Base-by-base conservation (phyloP, 2,888 invertebrate genomes). In the Trichopoda pennipes region DNA sequence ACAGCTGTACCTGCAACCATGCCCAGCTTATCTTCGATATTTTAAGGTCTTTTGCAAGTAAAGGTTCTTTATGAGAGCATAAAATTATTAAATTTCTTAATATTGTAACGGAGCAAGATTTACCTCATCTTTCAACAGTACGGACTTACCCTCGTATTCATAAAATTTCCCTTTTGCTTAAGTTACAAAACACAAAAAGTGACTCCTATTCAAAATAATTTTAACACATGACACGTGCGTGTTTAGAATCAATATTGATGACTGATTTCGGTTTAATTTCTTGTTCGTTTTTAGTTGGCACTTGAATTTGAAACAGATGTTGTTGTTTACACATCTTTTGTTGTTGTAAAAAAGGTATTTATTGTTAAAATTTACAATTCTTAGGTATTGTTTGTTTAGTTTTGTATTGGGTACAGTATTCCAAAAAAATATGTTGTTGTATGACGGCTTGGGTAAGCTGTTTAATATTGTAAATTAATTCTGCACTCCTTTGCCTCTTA, bases 171-270 rank as follows among this genome's bases (percentile, higher is more conserved):
- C 72, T 72, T 72, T 28, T 63, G 32, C 32, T 68, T 19, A 1
- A 44, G n/a, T n/a, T 21, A 21, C 14, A 19, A 21, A 17, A 0
- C 1, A 42, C 2, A 61, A 66, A 28, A 21, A 28, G 16, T 56
- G n/a, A n/a, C n/a, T n/a, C n/a, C 9, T 28, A 44, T 47, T 49
- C 38, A 55, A 38, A 49, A 9, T 9, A 8, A 8, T 17, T 49
- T 49, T 49, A 60, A 68, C 75, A 80, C 32, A 64, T 64, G 80
- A 60, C 80, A 69, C 75, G 80, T 80, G 80, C 69, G 64, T 70
- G 77, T 78, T 80, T 60, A 51, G 64, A 44, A 68, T 42, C 69
- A 69, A 80, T 75, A 60, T 16, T n/a, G 47, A 53, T 60, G 42
- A 10, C 21, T 12, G 21, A 28, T 14, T 61, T 21, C 23, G 16